Conservation (phyloP, 2,888 invertebrate species). For the Agriopis marginaria region DNA sequence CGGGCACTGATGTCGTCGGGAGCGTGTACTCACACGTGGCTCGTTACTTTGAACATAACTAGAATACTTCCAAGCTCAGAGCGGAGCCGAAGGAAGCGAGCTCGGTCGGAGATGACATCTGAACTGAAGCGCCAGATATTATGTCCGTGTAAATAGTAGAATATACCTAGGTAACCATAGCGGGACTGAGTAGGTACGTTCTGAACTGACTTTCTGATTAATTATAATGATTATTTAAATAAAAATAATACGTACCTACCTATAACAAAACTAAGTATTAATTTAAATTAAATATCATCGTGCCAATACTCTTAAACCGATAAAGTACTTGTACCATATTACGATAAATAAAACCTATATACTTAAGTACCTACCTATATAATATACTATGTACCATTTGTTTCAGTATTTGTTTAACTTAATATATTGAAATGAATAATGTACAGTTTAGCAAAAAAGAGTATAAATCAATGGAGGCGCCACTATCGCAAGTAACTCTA, state of each 20-base stretch:
- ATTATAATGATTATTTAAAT: constrained; percentile 5
- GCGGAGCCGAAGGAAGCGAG: background rate
- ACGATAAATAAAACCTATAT: background rate
- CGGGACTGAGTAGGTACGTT: constrained; percentile 3
- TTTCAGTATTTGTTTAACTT: constrained; percentile 13
- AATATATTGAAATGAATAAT: constrained; percentile 6
- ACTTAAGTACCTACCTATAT: background rate
- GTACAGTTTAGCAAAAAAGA: background rate
- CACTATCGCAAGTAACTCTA: background rate
- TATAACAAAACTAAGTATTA: background rate
- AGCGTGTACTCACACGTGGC: too few relatives aligned
- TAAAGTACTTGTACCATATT: constrained; percentile 9
- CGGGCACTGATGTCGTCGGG: too few relatives aligned
- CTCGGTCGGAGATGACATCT: background rate
- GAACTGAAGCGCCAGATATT: background rate
- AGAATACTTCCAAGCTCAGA: background rate
- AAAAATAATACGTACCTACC: background rate
- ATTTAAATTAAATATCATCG: constrained; percentile 5
- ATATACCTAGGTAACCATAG: background rate
- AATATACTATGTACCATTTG: too few relatives aligned
- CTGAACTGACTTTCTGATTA: background rate
- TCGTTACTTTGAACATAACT: too few relatives aligned
- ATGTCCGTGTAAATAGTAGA: background rate
- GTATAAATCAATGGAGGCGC: background rate
- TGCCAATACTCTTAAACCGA: constrained; percentile 9